Percentiles rank a stretch among this genome's conserved stretches.
These are phyloP conservation scores for Lumbricus terrestris DNA, from an alignment of 2,888 invertebrate species.

Conservation along the genomic window DNA sequence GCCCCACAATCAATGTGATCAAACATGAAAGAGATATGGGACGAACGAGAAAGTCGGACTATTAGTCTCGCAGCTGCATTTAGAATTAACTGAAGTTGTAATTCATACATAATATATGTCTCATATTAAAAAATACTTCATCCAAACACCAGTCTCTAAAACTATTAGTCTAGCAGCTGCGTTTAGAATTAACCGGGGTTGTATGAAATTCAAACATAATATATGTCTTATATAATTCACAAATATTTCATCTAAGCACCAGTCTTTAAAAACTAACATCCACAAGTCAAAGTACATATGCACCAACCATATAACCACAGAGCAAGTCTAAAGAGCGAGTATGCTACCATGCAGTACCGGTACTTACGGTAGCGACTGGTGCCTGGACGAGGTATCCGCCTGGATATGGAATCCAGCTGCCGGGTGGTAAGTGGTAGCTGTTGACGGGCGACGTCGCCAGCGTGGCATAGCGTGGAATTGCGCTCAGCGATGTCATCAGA, in stretches of 20 bases:
- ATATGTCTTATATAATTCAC: background rate
- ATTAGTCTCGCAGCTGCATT: too few species aligned
- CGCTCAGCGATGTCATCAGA: background rate
- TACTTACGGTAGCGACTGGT: slow-evolving; percentile 24
- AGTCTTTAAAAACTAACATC: background rate
- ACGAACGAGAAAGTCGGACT: too few species aligned
- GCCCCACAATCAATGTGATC: too few species aligned
- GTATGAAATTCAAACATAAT: background rate
- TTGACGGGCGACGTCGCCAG: background rate
- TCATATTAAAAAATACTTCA: background rate
- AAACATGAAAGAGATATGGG: too few species aligned
- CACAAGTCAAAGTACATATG: background rate
- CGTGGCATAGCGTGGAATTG: background rate
- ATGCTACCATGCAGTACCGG: too few species aligned
- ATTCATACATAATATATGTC: background rate
- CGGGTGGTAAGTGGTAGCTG: slow-evolving; percentile 12
- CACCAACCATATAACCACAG: background rate
- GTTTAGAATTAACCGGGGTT: too few species aligned
- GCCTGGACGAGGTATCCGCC: slow-evolving; percentile 25
- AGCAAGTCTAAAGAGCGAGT: background rate
- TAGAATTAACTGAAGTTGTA: too few species aligned
- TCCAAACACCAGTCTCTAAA: too few species aligned
- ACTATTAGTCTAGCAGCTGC: too few species aligned
- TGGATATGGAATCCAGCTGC: slow-evolving; percentile 17
- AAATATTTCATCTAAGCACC: background rate